These are phyloP conservation scores for Phacellophora camtschatica DNA, from an alignment of 30 jellyfish, hydroid and myxozoan genomes.

Conservation along the genomic window DNA sequence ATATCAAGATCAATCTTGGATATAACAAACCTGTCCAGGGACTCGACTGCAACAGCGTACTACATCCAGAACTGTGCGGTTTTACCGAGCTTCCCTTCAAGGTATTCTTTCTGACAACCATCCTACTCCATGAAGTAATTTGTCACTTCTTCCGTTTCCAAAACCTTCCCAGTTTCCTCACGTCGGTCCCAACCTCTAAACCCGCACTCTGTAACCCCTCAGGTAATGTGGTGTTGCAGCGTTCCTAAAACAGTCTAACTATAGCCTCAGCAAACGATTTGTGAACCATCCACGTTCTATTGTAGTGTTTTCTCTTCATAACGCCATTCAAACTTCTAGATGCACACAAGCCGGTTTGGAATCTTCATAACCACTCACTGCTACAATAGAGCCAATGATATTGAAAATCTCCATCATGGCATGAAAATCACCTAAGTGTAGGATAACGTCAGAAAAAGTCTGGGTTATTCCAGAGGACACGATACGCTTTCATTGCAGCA, in stretches of 20 bases:
- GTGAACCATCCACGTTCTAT: conserved; percentile 23
- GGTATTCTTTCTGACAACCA: neutral
- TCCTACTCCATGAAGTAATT: neutral
- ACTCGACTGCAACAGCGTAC: neutral
- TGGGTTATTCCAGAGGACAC: conserved; percentile 36
- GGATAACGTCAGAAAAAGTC: conserved; percentile 4
- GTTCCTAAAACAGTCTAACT: neutral
- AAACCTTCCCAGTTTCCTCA: neutral
- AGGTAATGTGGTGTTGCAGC: neutral
- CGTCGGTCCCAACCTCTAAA: neutral
- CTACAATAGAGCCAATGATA: neutral
- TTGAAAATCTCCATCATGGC: conserved; percentile 47
- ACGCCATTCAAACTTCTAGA: conserved; percentile 25
- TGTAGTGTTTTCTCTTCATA: conserved; percentile 29
- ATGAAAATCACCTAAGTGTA: conserved; percentile 44
- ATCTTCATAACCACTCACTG: conserved; percentile 41
- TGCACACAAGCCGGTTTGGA: conserved; percentile 18
- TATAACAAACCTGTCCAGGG: neutral
- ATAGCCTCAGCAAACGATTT: conserved; percentile 42
- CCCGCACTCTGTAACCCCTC: neutral
- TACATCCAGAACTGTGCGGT: conserved; percentile 33
- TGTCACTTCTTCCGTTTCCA: neutral
- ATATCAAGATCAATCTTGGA: conserved; percentile 6
- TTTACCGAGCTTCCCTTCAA: conserved; percentile 16
- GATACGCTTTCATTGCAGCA: conserved; percentile 43